Conservation (phyloP, 2,888 invertebrate genomes). For the Orthosia cruda region DNA sequence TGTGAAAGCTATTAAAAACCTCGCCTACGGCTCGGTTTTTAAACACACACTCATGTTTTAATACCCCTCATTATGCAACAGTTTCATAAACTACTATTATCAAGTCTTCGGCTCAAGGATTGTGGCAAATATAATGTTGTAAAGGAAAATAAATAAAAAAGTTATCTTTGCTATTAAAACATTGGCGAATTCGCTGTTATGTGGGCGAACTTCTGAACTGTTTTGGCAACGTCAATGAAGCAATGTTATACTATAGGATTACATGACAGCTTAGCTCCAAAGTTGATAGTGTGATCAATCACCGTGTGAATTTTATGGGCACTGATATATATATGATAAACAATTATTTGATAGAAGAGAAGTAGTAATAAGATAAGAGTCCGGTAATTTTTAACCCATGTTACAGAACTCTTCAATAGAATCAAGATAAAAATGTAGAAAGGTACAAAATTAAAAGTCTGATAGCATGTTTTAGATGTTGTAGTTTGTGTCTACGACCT, state of each 20-base stretch:
- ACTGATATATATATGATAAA: neutral
- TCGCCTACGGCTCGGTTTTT: too few relatives aligned
- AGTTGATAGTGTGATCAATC: conserved; percentile 29
- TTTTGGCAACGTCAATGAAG: conserved; percentile 29
- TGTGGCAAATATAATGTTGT: conserved; percentile 9
- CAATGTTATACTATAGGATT: conserved; percentile 29
- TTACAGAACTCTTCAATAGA: too few relatives aligned
- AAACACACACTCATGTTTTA: too few relatives aligned
- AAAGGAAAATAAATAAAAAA: conserved; percentile 28
- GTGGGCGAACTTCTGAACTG: conserved; percentile 17
- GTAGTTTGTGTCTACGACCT: conserved; percentile 8
- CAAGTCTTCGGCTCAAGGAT: conserved; percentile 27
- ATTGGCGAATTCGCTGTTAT: neutral
- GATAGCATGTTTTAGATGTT: neutral
- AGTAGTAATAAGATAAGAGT: neutral
- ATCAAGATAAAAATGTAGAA: neutral
- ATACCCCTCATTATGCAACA: too few relatives aligned
- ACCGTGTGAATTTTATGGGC: conserved; percentile 18
- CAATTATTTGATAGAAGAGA: neutral
- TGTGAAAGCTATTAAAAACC: too few relatives aligned
- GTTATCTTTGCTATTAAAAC: conserved; percentile 2
- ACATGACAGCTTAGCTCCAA: conserved; percentile 14
- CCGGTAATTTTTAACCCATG: neutral
- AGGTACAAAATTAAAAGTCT: neutral
- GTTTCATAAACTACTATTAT: too few relatives aligned